Conservation (phyloP, 2,888 invertebrate genomes). For the Drosophila barbarae region DNA sequence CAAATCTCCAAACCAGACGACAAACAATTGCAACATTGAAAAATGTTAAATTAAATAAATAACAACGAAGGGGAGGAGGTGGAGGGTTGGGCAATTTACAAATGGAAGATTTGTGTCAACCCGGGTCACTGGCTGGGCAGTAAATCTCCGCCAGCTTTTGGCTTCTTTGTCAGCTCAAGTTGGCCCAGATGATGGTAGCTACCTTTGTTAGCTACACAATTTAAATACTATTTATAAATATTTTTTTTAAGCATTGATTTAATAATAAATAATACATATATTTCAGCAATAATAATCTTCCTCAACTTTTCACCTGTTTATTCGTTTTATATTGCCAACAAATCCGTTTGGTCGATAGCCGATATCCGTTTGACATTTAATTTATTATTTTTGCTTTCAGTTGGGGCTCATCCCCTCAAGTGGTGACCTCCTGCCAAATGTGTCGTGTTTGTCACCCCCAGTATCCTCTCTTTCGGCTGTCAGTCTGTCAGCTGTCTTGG, state of each 20-base stretch:
- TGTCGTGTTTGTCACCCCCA: conserved; percentile 28
- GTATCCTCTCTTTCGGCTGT: neutral
- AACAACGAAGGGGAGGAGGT: neutral
- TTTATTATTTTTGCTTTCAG: conserved; percentile 8
- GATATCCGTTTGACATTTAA: conserved; percentile 30
- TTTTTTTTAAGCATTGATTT: too few relatives aligned
- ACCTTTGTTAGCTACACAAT: neutral
- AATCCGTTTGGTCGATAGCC: conserved; percentile 33
- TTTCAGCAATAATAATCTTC: neutral
- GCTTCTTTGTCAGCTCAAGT: neutral
- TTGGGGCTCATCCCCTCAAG: conserved; percentile 15
- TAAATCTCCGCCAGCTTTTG: conserved; percentile 20
- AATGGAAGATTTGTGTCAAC: conserved; percentile 18
- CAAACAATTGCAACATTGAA: conserved; percentile 33
- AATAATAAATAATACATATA: too few relatives aligned
- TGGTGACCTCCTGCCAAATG: conserved; percentile 20
- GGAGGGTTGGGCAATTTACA: conserved; percentile 14
- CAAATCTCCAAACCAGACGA: conserved; percentile 26
- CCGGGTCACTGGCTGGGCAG: conserved; percentile 6
- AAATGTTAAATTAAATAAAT: conserved; percentile 30
- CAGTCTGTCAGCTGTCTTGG: conserved; percentile 24
- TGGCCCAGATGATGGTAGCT: neutral
- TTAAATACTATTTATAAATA: too few relatives aligned
- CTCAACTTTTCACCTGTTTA: conserved; percentile 4
- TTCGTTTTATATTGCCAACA: conserved; percentile 6